phyloP scores from a whole-genome alignment of 2,797 vertebrate species.

The Scleropages formosus region DNA sequence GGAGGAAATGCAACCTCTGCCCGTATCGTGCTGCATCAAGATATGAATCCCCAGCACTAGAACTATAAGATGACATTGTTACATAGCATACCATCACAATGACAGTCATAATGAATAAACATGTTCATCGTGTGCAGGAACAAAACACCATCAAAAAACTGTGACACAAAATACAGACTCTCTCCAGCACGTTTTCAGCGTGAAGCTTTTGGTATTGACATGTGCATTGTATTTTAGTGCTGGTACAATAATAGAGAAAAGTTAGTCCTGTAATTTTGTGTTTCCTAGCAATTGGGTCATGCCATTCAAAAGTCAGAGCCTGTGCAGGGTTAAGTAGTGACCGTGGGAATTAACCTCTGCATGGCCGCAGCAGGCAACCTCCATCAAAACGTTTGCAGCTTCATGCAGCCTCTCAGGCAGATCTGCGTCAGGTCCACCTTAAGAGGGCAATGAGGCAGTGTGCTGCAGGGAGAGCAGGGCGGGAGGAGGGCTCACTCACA shows the following conservation, averaged over 20 bases:
- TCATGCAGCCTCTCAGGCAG: constrained; percentile 26
- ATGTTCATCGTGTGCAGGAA: too few relatives aligned
- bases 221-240: too few relatives aligned
- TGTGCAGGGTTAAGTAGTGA: constrained; percentile 48
- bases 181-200: too few relatives aligned
- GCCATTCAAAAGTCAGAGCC: constrained; percentile 33
- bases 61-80: too few relatives aligned
- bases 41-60: not conserved
- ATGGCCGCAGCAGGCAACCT: constrained; percentile 37
- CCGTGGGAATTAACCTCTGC: constrained; percentile 74
- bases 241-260: too few relatives aligned
- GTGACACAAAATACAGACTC: too few relatives aligned
- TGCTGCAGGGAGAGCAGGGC: constrained; percentile 54
- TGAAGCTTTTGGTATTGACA: too few relatives aligned
- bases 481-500: constrained; percentile 66
- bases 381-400: constrained; percentile 37
- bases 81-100: too few relatives aligned
- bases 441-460: constrained; percentile 69
- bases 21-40: not conserved
- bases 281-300: constrained; percentile 9
- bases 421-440: constrained; percentile 73
- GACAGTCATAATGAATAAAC: too few relatives aligned
- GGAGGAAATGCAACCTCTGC: too few relatives aligned
- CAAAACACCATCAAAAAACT: too few relatives aligned
- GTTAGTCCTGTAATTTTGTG: not conserved